phyloP scores from a whole-genome alignment of 2,888 invertebrate species.

The Tetranychus piercei region DNA sequence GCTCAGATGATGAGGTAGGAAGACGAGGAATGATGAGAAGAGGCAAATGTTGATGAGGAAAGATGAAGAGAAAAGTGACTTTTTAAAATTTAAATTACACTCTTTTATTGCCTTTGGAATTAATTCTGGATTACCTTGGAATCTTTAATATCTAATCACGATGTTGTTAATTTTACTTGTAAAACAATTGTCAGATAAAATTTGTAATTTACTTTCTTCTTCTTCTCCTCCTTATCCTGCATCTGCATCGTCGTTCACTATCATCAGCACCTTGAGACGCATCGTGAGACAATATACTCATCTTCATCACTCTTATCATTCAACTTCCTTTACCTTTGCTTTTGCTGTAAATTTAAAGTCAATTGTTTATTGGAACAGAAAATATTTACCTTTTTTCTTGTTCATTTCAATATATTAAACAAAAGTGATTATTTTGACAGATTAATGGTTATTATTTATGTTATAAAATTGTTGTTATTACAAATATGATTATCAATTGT shows the following conservation, averaged over 20 bases:
- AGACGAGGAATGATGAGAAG: background rate
- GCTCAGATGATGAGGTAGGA: too few relatives aligned
- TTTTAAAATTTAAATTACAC: background rate
- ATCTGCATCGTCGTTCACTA: background rate
- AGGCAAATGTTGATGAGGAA: background rate
- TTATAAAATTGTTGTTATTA: too few relatives aligned
- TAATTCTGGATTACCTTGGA: background rate
- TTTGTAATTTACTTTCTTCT: background rate
- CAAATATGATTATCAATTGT: too few relatives aligned
- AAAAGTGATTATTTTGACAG: too few relatives aligned
- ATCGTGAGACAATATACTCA: background rate
- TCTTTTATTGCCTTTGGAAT: background rate
- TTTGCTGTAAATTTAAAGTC: background rate
- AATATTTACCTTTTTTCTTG: too few relatives aligned
- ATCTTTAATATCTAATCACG: background rate
- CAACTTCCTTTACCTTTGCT: background rate
- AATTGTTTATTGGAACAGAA: background rate
- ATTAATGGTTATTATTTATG: too few relatives aligned
- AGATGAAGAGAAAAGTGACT: background rate
- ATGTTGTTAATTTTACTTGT: background rate
- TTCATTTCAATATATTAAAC: too few relatives aligned
- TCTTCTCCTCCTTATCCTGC: background rate
- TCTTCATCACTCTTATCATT: background rate
- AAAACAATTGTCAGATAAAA: background rate
- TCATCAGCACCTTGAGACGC: conserved; percentile 8